phyloP scores from a whole-genome alignment of 2,797 vertebrate species.

The Pangasius sanitwongsei region DNA sequence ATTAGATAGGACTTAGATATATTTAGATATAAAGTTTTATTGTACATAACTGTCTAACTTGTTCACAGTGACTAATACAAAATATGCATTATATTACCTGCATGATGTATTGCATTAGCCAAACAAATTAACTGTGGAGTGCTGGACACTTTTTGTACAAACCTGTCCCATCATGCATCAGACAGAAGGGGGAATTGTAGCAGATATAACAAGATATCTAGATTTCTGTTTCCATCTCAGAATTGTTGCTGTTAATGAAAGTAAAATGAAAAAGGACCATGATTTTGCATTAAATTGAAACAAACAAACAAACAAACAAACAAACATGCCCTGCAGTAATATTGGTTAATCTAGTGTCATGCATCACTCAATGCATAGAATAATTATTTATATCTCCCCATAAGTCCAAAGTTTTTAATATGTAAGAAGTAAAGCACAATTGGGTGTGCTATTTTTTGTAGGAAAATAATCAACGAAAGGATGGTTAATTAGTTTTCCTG shows the following conservation, averaged over 20 bases:
- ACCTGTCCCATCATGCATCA: background rate
- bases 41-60: background rate
- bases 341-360: too few relatives aligned
- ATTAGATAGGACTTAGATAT: background rate
- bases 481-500: background rate
- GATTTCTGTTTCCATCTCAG: background rate
- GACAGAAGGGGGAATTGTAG: background rate
- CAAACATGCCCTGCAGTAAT: background rate
- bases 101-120: background rate
- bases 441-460: background rate
- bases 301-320: background rate
- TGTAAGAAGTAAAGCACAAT: background rate
- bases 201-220: background rate
- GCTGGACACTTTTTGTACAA: background rate
- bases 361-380: background rate
- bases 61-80: background rate
- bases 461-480: background rate
- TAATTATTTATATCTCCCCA: background rate
- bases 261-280: background rate
- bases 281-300: background rate
- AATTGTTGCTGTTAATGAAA: slow-evolving; percentile 8
- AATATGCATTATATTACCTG: background rate
- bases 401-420: background rate
- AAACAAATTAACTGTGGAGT: background rate
- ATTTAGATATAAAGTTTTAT: background rate